These are phyloP conservation scores for Tiliacea aurago DNA, from an alignment of 2,888 invertebrate species.

Conservation along the genomic window DNA sequence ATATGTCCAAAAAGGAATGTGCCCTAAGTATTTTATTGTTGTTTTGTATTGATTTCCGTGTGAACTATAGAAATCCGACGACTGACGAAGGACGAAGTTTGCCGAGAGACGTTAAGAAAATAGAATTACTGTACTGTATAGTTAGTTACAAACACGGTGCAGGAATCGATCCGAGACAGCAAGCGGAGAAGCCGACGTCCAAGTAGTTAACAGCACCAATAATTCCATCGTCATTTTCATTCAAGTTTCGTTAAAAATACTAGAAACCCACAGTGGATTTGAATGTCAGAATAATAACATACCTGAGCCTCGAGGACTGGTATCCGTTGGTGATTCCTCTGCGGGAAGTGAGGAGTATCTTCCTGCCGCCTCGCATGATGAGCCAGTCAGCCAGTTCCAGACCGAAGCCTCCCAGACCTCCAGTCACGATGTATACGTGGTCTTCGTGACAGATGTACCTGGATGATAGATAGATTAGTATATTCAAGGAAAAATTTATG, in stretches of 20 bases:
- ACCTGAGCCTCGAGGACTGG: constrained; percentile 94
- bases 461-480: neutral
- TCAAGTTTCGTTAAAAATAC: neutral
- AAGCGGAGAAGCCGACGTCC: neutral
- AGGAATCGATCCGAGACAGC: neutral
- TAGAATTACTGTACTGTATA: neutral
- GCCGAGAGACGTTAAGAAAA: no score
- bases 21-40: no score
- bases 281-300: neutral
- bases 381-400: constrained; percentile 97
- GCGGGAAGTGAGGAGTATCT: constrained; percentile 95
- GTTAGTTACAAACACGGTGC: neutral
- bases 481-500: neutral
- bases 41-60: no score
- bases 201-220: neutral
- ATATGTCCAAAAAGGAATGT: no score
- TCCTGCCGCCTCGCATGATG: constrained; percentile 94
- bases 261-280: neutral
- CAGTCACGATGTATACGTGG: constrained; percentile 91
- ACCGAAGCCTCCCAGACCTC: constrained; percentile 98
- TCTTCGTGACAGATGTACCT: constrained; percentile 89
- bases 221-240: neutral
- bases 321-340: constrained; percentile 95
- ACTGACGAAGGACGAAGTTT: no score
- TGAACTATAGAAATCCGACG: no score